These are phyloP conservation scores for Uloborus diversus DNA, from an alignment of 1,140 invertebrate genomes.

Conservation along the genomic window DNA sequence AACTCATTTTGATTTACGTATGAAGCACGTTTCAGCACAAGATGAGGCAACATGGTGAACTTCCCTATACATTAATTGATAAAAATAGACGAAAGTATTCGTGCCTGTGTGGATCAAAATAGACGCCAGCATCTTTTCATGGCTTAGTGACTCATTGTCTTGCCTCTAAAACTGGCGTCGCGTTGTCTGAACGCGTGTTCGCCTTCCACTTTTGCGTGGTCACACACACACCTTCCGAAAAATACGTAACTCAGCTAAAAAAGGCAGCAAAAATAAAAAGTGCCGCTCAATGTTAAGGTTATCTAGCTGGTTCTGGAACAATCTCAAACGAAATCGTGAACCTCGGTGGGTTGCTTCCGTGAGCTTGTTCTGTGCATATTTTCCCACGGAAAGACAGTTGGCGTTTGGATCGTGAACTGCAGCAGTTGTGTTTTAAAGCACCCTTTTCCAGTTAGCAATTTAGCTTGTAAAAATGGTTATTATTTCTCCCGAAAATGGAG, in stretches of 20 bases:
- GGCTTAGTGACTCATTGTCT: conserved; percentile 15
- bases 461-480: conserved; percentile 13
- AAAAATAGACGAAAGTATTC: too few species aligned
- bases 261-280: not conserved
- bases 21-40: too few species aligned
- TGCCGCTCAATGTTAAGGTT: not conserved
- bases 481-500: not conserved
- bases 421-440: too few species aligned
- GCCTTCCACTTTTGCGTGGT: conserved; percentile 21
- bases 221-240: not conserved
- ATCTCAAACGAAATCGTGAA: conserved; percentile 8
- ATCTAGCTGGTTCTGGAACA: conserved; percentile 17
- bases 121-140: conserved; percentile 1
- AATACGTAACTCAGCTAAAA: conserved; percentile 5
- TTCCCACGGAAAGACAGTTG: too few species aligned
- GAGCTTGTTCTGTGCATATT: not conserved
- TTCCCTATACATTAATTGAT: too few species aligned
- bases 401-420: too few species aligned
- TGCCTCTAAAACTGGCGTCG: not conserved
- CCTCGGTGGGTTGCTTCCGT: too few species aligned
- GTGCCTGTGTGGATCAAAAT: too few species aligned
- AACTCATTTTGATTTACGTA: too few species aligned
- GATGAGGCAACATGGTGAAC: too few species aligned
- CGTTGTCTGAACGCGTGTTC: not conserved
- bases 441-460: too few species aligned